Evolutionary conservation across 1,140 invertebrate genomes (phyloP), one percentile per base, ranked within the genome.

Genomic region (Agraylea sexmaculata): DNA sequence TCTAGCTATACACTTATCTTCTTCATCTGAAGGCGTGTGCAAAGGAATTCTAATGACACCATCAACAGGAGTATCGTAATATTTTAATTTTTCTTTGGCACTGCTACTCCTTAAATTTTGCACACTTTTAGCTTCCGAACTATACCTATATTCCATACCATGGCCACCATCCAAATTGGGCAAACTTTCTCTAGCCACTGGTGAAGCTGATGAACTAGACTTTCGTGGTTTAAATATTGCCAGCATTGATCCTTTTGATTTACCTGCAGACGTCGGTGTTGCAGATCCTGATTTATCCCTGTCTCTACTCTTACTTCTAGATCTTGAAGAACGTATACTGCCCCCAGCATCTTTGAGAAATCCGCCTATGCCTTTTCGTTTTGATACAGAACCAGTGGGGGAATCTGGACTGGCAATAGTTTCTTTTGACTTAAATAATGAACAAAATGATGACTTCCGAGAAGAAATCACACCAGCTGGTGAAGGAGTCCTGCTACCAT

Each of bases 401-500:
- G 78, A 80, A 45, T 80, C 78, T 2, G 78, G 78, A 43, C 77
- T 80, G 6, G 73, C 61, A 20, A 69, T 64, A 4, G 63, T 64
- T 52, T 70, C 69, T 31, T 60, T 64, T 43, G 74, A 75, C 55
- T 78, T 79, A 51, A 87, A 87, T 4, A 87, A 57, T 1, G 79
- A 83, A 43, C 80, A 75, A 49, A 86, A 84, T 15, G 81, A 85
- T 46, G 77, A 83, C 53, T 84, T 84, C 30, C 83, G 66, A 0
- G 81, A 83, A 0, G 78, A 69, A 0, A 74, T 57, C 5, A 46
- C 57, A 0, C 59, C 62, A 12, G 60, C 60, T 6, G 69, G 66
- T 5, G 65, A 72, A 23, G 58, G 65, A 11, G 66, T 70, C 19
- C 67, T 59, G 45, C 57, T 68, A 37, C 52, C 58, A 38, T 18